Evolutionary conservation across 2,113 vertebrate species (phyloP).

Genomic region (Pica pica): DNA sequence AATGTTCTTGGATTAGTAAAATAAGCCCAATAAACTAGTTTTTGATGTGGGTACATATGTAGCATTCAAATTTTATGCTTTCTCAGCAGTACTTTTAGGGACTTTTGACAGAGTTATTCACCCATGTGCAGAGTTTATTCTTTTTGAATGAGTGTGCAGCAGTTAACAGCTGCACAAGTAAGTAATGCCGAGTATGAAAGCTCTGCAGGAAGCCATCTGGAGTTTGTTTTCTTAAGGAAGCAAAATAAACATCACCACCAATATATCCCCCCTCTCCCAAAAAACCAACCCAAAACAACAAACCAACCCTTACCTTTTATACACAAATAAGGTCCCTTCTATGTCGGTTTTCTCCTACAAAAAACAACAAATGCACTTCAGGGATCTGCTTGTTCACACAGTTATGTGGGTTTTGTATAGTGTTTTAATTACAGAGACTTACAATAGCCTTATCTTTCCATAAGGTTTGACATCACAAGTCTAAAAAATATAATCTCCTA

Average conservation of each 20-base stretch:
- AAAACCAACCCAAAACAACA: neutral
- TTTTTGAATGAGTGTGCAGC: neutral
- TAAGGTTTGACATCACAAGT: neutral
- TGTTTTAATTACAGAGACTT: neutral
- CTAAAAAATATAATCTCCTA: neutral
- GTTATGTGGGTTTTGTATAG: fast-evolving
- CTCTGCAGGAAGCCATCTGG: neutral
- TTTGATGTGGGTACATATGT: neutral
- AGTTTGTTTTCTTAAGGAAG: neutral
- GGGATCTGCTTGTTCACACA: neutral
- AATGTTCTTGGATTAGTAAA: neutral
- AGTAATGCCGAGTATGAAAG: neutral
- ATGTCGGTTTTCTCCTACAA: constrained; percentile 95
- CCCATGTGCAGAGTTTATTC: neutral
- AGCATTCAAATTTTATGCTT: neutral
- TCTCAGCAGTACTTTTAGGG: neutral
- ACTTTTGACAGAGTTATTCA: neutral
- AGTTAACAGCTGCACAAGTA: neutral
- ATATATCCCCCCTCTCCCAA: fast-evolving
- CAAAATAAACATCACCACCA: neutral
- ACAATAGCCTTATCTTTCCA: neutral
- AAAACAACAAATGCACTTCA: neutral
- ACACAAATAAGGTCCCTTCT: constrained; percentile 97
- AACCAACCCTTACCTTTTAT: constrained; percentile 81
- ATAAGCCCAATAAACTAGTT: neutral